Evolutionary conservation across 2,797 vertebrate genomes (phyloP), one percentile per base, ranked within the genome.

Genomic region (Pipistrellus pipistrellus): DNA sequence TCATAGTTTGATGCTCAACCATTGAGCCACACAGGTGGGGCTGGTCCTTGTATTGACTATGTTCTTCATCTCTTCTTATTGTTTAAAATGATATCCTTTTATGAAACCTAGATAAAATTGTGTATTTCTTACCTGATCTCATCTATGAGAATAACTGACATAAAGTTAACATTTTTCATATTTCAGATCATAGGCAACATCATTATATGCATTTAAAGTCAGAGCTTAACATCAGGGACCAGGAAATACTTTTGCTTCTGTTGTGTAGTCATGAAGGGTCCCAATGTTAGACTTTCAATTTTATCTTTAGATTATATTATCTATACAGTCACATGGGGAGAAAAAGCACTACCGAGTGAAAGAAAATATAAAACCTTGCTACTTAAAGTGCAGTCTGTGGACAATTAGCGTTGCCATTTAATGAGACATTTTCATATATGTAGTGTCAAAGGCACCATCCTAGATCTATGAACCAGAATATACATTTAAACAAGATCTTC

Each of bases 301-400:
- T 95, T 71, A 69, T 68, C 38, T 93, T 89, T 38, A 76, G 30
- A 83, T 73, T 94, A 62, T 69, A 78, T 55, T 59, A 85, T 55
- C 69, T 57, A 21, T 48, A 85, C 0, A 4, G 51, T 64, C 15
- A 90, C 9, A 68, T 30, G 44, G 8, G 6, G 4, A 20, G 6
- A 32, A 78, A 12, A 6, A 91, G 10, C 23, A 94, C 35, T 44
- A 76, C 1, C 72, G 4, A 76, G 8, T 71, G 30, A 82, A 76
- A 62, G 23, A 71, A 93, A 44, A 46, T 57, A 13, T 25, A 90
- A 90, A 15, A 66, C 30, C 25, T 88, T 75, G 35, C 27, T 95
- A 78, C 5, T 44, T 77, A 35, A 62, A 85, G 3, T 81, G 6
- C 48, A 69, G 51, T 88, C 57, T 92, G 14, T 41, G 17, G 23